Evolutionary conservation across 2,113 vertebrate genomes (phyloP), one percentile per base, ranked within the genome.

Genomic region (Arvicanthis niloticus): DNA sequence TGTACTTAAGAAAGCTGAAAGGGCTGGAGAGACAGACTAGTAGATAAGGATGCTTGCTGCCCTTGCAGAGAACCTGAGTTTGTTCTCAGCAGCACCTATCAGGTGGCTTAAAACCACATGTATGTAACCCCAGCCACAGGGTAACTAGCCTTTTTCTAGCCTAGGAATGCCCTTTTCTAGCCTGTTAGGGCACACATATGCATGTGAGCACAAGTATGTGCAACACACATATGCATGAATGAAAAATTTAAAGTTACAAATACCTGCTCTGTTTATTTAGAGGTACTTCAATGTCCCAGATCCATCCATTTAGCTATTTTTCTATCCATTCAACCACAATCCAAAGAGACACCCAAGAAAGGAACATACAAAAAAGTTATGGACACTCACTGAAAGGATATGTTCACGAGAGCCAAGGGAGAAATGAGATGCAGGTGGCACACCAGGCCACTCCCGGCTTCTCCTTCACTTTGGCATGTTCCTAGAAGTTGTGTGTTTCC

Each of bases 401-500:
- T 6, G 58, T 37, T 75, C n/a, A 53, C 67, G 76, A 96, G 21
- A 40, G 4, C 48, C 73, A 37, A 62, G 68, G 42, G 6, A 48
- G 40, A 65, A n/a, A 29, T 24, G 56, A 40, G 31, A 1, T 8
- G 10, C 0, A 7, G n/a, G 37, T 1, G 0, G 17, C 34, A 72
- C 2, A 65, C 51, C 1, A 45, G 56, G 19, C n/a, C 40, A 88
- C 26, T 51, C 56, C 13, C 80, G 15, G 96, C 96, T 62, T 92
- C 58, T 91, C 85, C 29, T 77, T 67, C 62, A 48, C 65, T 96
- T 48, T 86, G 29, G 91, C 56, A 42, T 56, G 26, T 51, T 96
- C 82, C 93, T 56, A 42, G 88, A 95, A 85, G 84, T 9, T 62
- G 92, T 90, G 45, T 19, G 45, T 86, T 90, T 96, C 95, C 56